Evolutionary conservation across 2,797 vertebrate genomes (phyloP).

Genomic region (Arrhamphus sclerolepis): DNA sequence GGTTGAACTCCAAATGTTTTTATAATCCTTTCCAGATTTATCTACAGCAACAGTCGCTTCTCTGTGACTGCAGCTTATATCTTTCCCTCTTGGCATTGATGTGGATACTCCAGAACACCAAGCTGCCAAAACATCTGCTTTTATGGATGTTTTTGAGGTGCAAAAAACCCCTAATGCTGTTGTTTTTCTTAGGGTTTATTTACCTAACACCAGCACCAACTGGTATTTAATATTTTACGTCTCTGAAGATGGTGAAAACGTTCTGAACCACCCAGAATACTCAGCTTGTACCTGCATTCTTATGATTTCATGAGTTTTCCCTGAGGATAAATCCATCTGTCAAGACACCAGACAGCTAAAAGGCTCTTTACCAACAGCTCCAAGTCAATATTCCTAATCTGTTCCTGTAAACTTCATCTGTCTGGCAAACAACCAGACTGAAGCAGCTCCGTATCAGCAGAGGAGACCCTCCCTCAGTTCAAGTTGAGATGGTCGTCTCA

Average conservation of each 20-base stretch:
- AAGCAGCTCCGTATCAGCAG: conserved; percentile 37
- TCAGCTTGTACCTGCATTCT: conserved; percentile 4
- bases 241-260: background rate
- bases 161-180: no score
- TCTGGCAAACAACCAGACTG: conserved; percentile 42
- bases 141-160: no score
- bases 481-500: conserved; percentile 49
- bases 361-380: conserved; percentile 18
- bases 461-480: conserved; percentile 23
- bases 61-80: no score
- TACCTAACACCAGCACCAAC: background rate
- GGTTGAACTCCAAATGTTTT: no score
- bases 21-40: no score
- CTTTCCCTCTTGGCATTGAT: no score
- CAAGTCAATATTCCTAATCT: conserved; percentile 19
- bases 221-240: conserved; percentile 6
- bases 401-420: conserved; percentile 33
- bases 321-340: background rate
- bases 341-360: conserved; percentile 18
- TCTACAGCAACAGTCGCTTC: no score
- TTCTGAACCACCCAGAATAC: background rate
- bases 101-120: no score
- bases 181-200: no score
- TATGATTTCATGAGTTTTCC: conserved; percentile 23
- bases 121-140: no score